Evolutionary conservation across 2,888 invertebrate genomes (phyloP), one percentile per base, ranked within the genome.

Genomic region (Ethmia dodecea): DNA sequence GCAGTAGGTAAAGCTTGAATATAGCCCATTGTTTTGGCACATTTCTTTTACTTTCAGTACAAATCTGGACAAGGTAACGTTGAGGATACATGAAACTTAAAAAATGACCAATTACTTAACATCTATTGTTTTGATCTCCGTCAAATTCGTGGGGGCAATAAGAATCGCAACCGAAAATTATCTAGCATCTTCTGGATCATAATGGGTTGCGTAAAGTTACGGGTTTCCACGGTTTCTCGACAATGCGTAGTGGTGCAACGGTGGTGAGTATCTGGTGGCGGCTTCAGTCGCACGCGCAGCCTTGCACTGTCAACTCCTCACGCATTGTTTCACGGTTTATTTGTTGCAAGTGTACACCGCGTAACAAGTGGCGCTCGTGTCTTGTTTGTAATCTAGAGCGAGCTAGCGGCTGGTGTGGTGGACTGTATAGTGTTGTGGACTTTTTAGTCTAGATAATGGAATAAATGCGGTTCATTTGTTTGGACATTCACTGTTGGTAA

Each of bases 221-320:
- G 61, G 76, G 78, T 84, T 76, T 80, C 80, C 81, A 83, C 80
- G 74, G 56, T 73, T 55, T 67, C 67, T 73, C 62, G 72, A 81
- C 81, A 83, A 78, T 80, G 76, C 62, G 61, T 66, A 64, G 68
- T 76, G 76, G 77, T 80, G 83, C 73, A 81, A 81, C 77, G 70
- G 71, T 68, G 72, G 65, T 64, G 59, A 55, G 60, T n/a, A n/a
- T n/a, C 57, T 55, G 57, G 55, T 49, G 55, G 52, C 56, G 55
- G 55, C 61, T 49, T 74, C 76, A 79, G 75, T 79, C 73, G 67
- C 60, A 64, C 72, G 73, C 78, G 78, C 60, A 61, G 65, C 62
- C 62, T 71, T 68, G 73, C 59, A 64, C 72, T 69, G 79, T 69
- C 70, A 68, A 69, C 76, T 62, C 52, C 56, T 59, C 59, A 59